phyloP scores from a whole-genome alignment of 2,797 vertebrate genomes.

The Trachops cirrhosus region DNA sequence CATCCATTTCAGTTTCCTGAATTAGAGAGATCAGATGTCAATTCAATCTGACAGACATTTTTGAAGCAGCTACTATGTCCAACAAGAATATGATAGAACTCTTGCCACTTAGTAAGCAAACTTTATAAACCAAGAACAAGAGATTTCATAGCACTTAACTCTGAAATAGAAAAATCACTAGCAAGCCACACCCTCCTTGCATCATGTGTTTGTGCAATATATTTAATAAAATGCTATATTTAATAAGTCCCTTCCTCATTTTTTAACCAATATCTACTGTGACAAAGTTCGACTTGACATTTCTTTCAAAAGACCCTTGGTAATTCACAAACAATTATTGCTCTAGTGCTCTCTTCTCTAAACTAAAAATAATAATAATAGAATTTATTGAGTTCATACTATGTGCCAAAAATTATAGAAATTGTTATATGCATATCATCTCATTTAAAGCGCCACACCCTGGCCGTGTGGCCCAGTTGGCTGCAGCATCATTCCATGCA shows the following conservation, averaged over 20 bases:
- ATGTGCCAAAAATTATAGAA: background rate
- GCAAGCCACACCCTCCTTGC: background rate
- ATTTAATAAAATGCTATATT: constrained; percentile 2
- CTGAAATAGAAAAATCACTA: background rate
- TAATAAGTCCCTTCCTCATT: constrained; percentile 10
- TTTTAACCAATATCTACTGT: background rate
- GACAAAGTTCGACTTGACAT: constrained; percentile 4
- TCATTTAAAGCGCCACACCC: background rate
- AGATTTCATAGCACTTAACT: background rate
- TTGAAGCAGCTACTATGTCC: background rate
- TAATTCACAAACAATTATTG: background rate
- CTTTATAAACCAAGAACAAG: background rate
- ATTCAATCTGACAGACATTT: background rate
- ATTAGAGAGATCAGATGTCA: background rate
- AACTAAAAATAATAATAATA: constrained; percentile 17
- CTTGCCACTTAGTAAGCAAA: background rate
- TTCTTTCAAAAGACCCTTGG: constrained; percentile 10
- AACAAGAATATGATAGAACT: background rate
- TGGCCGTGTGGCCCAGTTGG: background rate
- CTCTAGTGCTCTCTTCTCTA: background rate
- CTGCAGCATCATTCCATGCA: background rate
- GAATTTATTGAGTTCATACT: constrained; percentile 10
- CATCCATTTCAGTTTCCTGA: constrained; percentile 17
- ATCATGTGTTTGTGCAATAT: background rate
- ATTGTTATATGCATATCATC: background rate